These are phyloP conservation scores for Colletes latitarsis DNA, from an alignment of 1,140 invertebrate genomes.

Conservation along the genomic window DNA sequence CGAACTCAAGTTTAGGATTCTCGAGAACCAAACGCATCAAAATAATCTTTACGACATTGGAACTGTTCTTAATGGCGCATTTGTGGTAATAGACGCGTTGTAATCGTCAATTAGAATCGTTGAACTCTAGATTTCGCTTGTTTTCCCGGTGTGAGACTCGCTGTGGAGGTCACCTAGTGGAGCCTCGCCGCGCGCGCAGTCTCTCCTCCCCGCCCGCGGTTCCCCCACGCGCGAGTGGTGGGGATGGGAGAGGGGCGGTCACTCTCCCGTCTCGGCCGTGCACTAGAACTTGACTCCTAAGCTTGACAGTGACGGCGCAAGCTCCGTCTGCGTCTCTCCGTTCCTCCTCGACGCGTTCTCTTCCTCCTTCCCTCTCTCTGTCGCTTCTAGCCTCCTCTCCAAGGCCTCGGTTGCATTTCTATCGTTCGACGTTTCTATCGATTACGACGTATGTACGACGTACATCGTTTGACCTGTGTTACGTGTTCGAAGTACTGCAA, in stretches of 20 bases:
- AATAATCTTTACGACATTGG: no score
- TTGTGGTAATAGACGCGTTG: no score
- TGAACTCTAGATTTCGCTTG: no score
- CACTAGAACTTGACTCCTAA: slow-evolving; percentile 69
- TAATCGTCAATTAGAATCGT: no score
- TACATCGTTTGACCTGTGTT: not conserved
- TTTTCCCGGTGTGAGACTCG: no score
- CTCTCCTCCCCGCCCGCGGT: no score
- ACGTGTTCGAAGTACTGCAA: slow-evolving; percentile 10
- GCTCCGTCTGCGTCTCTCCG: slow-evolving; percentile 37
- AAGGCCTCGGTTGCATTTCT: slow-evolving; percentile 50
- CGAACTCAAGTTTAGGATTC: no score
- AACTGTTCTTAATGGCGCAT: no score
- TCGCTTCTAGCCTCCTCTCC: slow-evolving; percentile 5
- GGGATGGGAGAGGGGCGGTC: slow-evolving; percentile 39
- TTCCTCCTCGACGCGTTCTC: not conserved
- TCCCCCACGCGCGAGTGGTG: no score
- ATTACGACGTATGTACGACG: slow-evolving; percentile 18
- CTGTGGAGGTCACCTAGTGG: no score
- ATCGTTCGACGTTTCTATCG: slow-evolving; percentile 47
- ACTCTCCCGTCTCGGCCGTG: slow-evolving; percentile 66
- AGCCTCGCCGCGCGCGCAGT: no score
- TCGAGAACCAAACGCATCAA: no score
- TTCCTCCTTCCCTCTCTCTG: not conserved
- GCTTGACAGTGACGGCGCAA: slow-evolving; percentile 61